Percentiles rank a stretch among this genome's conserved stretches.
These are phyloP conservation scores for Sebastes kiyomatsui DNA, from an alignment of 2,797 vertebrate genomes.

Conservation along the genomic window DNA sequence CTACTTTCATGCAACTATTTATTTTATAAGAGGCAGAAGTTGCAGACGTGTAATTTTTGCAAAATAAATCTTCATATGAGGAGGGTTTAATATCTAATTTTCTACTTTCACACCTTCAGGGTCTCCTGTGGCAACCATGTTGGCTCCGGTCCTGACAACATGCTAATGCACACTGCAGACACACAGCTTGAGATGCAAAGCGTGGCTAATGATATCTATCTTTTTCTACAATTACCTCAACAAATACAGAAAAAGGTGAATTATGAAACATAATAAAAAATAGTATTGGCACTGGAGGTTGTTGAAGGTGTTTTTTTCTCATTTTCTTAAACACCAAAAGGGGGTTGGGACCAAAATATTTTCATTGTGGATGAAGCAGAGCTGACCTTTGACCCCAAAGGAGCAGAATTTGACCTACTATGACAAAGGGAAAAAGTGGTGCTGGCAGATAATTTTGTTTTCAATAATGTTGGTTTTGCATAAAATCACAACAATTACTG, in stretches of 20 bases:
- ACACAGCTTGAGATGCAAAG: neutral
- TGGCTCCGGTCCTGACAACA: neutral
- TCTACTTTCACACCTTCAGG: neutral
- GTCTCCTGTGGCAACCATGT: neutral
- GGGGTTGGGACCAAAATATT: neutral
- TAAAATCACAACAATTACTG: neutral
- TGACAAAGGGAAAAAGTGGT: neutral
- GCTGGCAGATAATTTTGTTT: neutral
- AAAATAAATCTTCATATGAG: neutral
- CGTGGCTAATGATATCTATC: neutral
- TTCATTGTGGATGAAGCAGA: neutral
- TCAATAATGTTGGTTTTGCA: neutral
- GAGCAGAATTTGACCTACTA: neutral
- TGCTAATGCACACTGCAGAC: neutral
- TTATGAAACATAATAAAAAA: neutral
- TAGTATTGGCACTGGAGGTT: neutral
- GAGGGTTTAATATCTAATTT: neutral
- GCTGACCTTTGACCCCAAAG: slow-evolving; percentile 1
- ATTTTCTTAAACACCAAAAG: neutral
- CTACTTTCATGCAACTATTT: slow-evolving; percentile 1
- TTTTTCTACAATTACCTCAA: neutral
- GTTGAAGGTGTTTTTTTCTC: neutral
- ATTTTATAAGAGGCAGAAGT: neutral
- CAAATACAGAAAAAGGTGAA: neutral
- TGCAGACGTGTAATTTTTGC: neutral